phyloP scores from a whole-genome alignment of 2,888 invertebrate genomes.

The Scaptomyza cyrtandrae region DNA sequence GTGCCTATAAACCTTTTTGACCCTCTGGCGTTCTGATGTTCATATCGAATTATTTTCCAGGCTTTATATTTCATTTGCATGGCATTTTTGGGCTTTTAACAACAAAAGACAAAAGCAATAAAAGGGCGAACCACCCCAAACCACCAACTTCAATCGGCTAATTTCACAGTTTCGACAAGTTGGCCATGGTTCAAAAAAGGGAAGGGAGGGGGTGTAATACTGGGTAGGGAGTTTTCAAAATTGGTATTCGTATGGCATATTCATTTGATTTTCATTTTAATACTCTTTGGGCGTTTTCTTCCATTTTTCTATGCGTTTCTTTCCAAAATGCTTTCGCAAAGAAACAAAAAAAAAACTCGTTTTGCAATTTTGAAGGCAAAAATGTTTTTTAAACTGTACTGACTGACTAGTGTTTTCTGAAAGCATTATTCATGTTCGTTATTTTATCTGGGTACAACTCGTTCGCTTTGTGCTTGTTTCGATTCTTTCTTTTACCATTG shows the following conservation, averaged over 20 bases:
- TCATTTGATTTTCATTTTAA: conserved; percentile 18
- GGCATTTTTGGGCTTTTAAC: conserved; percentile 43
- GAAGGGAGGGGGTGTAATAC: not conserved
- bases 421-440: conserved; percentile 56
- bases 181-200: not conserved
- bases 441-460: conserved; percentile 44
- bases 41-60: conserved; percentile 72
- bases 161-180: conserved; percentile 40
- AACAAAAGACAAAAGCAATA: conserved; percentile 42
- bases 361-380: conserved; percentile 14
- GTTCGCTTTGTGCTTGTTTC: conserved; percentile 23
- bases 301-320: not conserved
- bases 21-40: conserved; percentile 12
- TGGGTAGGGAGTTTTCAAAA: conserved; percentile 1
- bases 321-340: conserved; percentile 9
- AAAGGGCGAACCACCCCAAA: not conserved
- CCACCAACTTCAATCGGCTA: not conserved
- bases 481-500: conserved; percentile 20
- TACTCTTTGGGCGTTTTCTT: not conserved
- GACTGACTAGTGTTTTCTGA: not conserved
- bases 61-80: conserved; percentile 76
- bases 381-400: conserved; percentile 16
- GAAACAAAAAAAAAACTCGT: not conserved
- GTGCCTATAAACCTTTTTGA: conserved; percentile 7
- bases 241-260: conserved; percentile 39